phyloP scores from a whole-genome alignment of 2,797 vertebrate genomes.

The Apogon hyalosoma region DNA sequence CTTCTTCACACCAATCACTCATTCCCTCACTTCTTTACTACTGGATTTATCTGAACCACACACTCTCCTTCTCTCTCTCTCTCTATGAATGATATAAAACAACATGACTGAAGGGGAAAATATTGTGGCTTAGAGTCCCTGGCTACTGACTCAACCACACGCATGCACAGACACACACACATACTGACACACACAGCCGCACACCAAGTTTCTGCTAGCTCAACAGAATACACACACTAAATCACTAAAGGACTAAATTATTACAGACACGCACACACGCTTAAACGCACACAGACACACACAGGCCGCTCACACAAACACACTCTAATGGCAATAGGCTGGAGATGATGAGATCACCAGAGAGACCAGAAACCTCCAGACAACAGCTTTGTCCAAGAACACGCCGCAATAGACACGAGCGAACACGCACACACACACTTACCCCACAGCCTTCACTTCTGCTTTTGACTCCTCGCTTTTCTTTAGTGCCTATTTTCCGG shows the following conservation, averaged over 20 bases:
- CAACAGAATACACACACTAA: conserved; percentile 81
- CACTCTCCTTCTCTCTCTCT: conserved; percentile 45
- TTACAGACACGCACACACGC: conserved; percentile 69
- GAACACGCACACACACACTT: conserved; percentile 31
- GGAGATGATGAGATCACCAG: conserved; percentile 85
- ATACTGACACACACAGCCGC: conserved; percentile 3
- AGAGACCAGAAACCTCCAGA: conserved; percentile 83
- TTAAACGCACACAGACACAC: conserved; percentile 25
- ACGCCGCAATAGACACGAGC: conserved; percentile 53
- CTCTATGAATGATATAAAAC: conserved; percentile 76
- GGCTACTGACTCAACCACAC: conserved; percentile 70
- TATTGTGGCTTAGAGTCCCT: conserved; percentile 77
- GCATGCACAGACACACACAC: conserved; percentile 32
- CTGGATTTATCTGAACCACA: conserved; percentile 61
- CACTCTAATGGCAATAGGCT: conserved; percentile 77
- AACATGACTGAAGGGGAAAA: conserved; percentile 80
- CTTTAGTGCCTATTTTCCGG: conserved; percentile 1
- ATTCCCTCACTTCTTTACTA: conserved; percentile 37
- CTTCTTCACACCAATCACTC: conserved; percentile 40
- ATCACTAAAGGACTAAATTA: conserved; percentile 78
- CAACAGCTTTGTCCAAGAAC: conserved; percentile 81
- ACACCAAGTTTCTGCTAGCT: conserved; percentile 76
- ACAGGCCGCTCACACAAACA: conserved; percentile 34
- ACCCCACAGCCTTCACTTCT: conserved; percentile 27
- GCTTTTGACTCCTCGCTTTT: conserved; percentile 13